Percentiles rank a stretch among this genome's conserved stretches.
Conservation (phyloP, 1,140 invertebrate genomes). For the Apocrypta bakeri region DNA sequence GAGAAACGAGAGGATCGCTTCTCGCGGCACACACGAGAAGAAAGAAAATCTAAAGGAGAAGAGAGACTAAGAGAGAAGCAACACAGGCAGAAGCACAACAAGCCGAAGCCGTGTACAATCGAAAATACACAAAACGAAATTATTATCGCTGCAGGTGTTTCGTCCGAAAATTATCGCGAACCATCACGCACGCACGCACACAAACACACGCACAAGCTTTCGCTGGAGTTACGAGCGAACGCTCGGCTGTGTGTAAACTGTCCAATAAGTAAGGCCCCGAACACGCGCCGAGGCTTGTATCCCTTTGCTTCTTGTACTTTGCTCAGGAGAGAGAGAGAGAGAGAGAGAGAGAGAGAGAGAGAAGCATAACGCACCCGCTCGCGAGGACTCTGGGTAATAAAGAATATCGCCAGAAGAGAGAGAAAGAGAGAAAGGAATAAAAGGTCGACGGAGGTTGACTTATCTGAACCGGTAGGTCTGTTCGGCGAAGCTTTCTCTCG, state of each 20-base stretch:
- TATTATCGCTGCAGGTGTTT: conserved; percentile 46
- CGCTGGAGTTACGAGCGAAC: conserved; percentile 51
- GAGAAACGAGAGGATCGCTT: not conserved
- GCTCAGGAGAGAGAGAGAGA: too few species aligned
- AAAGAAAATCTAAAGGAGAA: conserved; percentile 7
- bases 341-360: too few species aligned
- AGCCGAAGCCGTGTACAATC: conserved; percentile 18
- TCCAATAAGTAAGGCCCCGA: conserved; percentile 71
- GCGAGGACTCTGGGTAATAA: conserved; percentile 56
- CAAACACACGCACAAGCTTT: not conserved
- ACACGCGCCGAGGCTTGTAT: conserved; percentile 60
- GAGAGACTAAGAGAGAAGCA: not conserved
- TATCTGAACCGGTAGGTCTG: conserved; percentile 62
- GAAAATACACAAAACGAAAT: conserved; percentile 45
- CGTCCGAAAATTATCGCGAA: conserved; percentile 36
- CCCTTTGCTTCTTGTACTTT: conserved; percentile 64
- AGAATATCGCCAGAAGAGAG: conserved; percentile 61
- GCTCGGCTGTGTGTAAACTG: conserved; percentile 69
- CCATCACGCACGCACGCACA: not conserved
- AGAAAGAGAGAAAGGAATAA: conserved; percentile 66
- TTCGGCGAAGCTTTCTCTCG: conserved; percentile 34
- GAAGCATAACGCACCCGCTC: conserved; percentile 56
- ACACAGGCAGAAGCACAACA: not conserved
- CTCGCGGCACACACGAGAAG: not conserved
- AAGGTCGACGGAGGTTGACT: conserved; percentile 63